phyloP scores from a whole-genome alignment of 2,888 invertebrate genomes.

The Pterostichus niger region DNA sequence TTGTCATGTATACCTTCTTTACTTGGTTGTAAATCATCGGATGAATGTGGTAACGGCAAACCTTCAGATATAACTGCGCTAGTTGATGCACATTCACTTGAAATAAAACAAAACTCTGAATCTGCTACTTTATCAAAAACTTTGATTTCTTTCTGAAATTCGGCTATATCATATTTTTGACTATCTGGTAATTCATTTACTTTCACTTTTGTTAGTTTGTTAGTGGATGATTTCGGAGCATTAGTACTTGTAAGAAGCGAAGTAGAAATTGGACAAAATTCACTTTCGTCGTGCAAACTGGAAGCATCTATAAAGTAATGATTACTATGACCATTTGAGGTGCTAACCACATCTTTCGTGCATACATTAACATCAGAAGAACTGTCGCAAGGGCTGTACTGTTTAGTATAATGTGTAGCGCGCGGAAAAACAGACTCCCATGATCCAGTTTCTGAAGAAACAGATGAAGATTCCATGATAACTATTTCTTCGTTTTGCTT shows the following conservation, averaged over 20 bases:
- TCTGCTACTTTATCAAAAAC: slow-evolving; percentile 66
- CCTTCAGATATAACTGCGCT: not conserved
- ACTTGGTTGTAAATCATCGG: slow-evolving; percentile 59
- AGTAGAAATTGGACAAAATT: slow-evolving; percentile 71
- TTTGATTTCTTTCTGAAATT: slow-evolving; percentile 74
- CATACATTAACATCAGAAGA: slow-evolving; percentile 28
- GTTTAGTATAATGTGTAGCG: slow-evolving; percentile 19
- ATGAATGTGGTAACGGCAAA: slow-evolving; percentile 48
- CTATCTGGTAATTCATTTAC: slow-evolving; percentile 55
- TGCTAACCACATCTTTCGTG: slow-evolving; percentile 30
- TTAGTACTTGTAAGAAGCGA: slow-evolving; percentile 16
- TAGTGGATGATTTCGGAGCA: slow-evolving; percentile 23
- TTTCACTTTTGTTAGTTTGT: slow-evolving; percentile 59
- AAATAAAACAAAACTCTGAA: slow-evolving; percentile 19
- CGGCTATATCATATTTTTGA: slow-evolving; percentile 70
- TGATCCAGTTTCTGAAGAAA: slow-evolving; percentile 83
- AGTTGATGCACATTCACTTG: slow-evolving; percentile 40
- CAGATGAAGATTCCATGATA: slow-evolving; percentile 81
- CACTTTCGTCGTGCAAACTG: slow-evolving; percentile 85
- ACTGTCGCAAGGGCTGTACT: slow-evolving; percentile 3
- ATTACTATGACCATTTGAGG: slow-evolving; percentile 59
- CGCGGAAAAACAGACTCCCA: slow-evolving; percentile 82
- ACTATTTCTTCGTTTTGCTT: slow-evolving; percentile 82
- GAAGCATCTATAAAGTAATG: slow-evolving; percentile 89
- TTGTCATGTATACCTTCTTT: not conserved